Evolutionary conservation across 1,140 invertebrate species (phyloP), one percentile per base, ranked within the genome.

Genomic region (Archivesica marissinica): DNA sequence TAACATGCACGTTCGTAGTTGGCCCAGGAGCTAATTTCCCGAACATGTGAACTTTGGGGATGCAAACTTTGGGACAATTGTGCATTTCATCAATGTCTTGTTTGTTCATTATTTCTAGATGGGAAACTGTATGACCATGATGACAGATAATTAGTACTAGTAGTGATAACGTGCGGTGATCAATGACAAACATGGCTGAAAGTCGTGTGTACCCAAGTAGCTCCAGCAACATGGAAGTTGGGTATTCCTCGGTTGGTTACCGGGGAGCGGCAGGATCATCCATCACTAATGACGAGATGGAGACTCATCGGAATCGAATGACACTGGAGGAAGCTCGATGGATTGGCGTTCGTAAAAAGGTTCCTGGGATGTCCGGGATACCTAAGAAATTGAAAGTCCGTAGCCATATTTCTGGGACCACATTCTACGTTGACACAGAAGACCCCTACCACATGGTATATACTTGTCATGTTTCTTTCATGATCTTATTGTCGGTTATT

Each of bases 321-420:
- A 74, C 80, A 6, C 25, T 82, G n/a, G 35, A 82, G 30, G 80
- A 82, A 54, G 80, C 80, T 44, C 15, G 80, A 28, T 82, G 80
- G 80, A 70, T 74, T 25, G 80, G 80, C 1, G 68, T 82, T 11
- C 47, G 80, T 13, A 82, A 82, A 38, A 82, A 82, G 61, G 80
- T 82, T n/a, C 80, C 80, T 28, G 80, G 80, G 13, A 56, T 82
- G 68, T 59, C 66, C 30, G 68, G 64, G 7, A 61, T 82, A n/a
- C 68, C 80, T 3, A 82, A 47, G 38, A n/a, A n/a, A n/a, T n/a
- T n/a, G n/a, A 82, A 82, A 72, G 28, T 30, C 28, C n/a, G 38
- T 0, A 41, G 38, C 39, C 7, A 23, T 11, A 3, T 28, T 3
- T 28, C 25, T 39, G 30, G 38, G 13, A 20, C 39, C 20, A 28